A percentile compares a stretch with the other conserved stretches of the same genome.
Conservation (phyloP, 2,888 invertebrate species). For the Acrobasis suavella region DNA sequence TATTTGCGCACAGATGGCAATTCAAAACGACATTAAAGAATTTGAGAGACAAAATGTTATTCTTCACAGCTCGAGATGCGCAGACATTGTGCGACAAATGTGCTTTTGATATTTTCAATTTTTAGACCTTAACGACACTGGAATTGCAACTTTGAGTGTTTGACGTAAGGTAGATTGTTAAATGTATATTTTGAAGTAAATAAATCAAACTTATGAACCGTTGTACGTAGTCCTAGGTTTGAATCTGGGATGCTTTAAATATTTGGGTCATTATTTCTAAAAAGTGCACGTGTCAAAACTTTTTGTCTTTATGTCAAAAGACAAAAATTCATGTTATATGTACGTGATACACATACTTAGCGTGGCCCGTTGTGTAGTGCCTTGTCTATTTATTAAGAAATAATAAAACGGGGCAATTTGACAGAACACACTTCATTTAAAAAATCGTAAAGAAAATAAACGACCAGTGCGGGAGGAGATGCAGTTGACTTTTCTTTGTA, state of each 20-base stretch:
- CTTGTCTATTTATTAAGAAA: no score
- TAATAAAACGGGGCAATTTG: no score
- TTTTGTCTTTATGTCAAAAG: no score
- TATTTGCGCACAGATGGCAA: neutral
- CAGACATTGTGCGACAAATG: slow-evolving; percentile 29
- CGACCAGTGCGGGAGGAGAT: no score
- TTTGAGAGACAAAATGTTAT: slow-evolving; percentile 26
- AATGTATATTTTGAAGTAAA: neutral
- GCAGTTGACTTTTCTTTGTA: no score
- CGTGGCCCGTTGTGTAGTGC: no score
- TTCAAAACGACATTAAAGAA: slow-evolving; percentile 7
- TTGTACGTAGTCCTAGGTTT: neutral
- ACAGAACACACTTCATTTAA: no score
- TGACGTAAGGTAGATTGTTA: neutral
- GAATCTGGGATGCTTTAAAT: neutral
- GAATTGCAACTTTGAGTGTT: neutral
- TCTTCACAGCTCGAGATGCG: slow-evolving; percentile 6
- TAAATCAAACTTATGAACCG: slow-evolving; percentile 8
- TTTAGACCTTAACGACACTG: neutral
- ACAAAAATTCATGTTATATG: no score
- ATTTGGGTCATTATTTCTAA: neutral
- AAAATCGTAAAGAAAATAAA: no score
- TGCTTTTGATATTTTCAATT: slow-evolving; percentile 35
- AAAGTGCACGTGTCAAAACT: neutral
- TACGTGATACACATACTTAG: no score